Evolutionary conservation across 1,140 invertebrate species (phyloP).

Genomic region (Carcinoscorpius rotundicauda): DNA sequence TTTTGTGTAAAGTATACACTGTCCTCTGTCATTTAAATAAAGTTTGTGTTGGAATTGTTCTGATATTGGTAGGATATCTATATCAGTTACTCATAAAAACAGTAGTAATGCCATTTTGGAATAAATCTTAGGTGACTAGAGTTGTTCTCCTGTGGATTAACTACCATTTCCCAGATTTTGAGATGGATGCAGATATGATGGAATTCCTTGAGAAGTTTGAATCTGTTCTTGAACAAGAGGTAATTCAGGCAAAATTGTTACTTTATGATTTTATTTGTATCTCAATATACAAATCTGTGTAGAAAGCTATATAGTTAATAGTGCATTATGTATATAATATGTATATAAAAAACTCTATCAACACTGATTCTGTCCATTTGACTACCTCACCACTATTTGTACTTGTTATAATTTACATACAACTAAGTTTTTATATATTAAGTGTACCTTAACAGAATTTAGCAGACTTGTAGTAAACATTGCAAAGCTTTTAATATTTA

Average conservation of each 20-base stretch:
- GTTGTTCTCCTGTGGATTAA: constrained; percentile 97
- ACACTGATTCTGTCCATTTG: not conserved
- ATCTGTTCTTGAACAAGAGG: constrained; percentile 59
- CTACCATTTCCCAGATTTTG: constrained; percentile 99
- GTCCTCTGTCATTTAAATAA: too few relatives aligned
- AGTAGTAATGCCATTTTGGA: too few relatives aligned
- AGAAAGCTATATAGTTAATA: not conserved
- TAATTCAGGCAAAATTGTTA: constrained; percentile 26
- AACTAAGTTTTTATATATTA: not conserved
- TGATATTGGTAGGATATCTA: too few relatives aligned
- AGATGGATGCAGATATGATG: constrained; percentile 91
- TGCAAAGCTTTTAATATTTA: constrained; percentile 7
- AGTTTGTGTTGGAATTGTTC: too few relatives aligned
- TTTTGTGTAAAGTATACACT: too few relatives aligned
- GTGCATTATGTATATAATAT: not conserved
- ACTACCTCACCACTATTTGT: not conserved
- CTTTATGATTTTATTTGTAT: constrained; percentile 5
- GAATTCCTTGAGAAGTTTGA: constrained; percentile 93
- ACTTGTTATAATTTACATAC: not conserved
- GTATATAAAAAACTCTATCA: not conserved
- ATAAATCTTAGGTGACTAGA: constrained; percentile 56
- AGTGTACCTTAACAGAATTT: not conserved
- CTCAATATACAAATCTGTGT: not conserved
- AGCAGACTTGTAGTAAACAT: not conserved
- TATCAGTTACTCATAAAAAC: too few relatives aligned